phyloP scores from a whole-genome alignment of 2,797 vertebrate species.

The Sorex maritimensis region DNA sequence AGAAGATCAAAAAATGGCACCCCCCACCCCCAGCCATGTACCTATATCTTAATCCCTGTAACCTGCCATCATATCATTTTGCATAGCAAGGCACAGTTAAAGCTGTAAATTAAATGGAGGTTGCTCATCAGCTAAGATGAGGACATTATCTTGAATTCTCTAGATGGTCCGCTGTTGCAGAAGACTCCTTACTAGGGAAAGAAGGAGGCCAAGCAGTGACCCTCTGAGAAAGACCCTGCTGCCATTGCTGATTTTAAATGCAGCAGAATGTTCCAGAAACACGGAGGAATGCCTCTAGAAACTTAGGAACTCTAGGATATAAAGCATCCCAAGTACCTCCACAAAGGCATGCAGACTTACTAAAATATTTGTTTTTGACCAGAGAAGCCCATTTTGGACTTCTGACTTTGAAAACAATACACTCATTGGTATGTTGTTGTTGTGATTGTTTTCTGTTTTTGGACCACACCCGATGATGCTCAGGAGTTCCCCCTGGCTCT shows the following conservation, averaged over 20 bases:
- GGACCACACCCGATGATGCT: too few relatives aligned
- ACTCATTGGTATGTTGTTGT: too few relatives aligned
- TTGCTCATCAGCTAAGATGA: conserved; percentile 40
- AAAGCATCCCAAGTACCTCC: neutral
- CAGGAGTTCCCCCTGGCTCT: too few relatives aligned
- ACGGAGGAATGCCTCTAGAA: neutral
- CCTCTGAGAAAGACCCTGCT: conserved; percentile 17
- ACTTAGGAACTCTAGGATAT: neutral
- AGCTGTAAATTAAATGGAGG: conserved; percentile 39
- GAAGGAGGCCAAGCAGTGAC: neutral
- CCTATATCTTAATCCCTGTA: neutral
- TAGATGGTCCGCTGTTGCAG: neutral
- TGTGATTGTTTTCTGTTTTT: too few relatives aligned
- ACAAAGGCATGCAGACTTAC: neutral
- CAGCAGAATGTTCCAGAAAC: neutral
- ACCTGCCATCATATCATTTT: neutral
- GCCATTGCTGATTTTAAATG: neutral
- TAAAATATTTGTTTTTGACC: neutral
- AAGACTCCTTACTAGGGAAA: neutral
- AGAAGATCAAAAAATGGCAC: neutral
- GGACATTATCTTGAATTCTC: neutral
- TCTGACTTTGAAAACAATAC: neutral
- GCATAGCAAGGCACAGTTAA: neutral
- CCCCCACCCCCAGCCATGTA: neutral
- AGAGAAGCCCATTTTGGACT: neutral